Percentiles rank a stretch among this genome's conserved stretches.
These are phyloP conservation scores for Chaetoderma sp. DNA, from an alignment of 2,888 invertebrate genomes.

Conservation along the genomic window DNA sequence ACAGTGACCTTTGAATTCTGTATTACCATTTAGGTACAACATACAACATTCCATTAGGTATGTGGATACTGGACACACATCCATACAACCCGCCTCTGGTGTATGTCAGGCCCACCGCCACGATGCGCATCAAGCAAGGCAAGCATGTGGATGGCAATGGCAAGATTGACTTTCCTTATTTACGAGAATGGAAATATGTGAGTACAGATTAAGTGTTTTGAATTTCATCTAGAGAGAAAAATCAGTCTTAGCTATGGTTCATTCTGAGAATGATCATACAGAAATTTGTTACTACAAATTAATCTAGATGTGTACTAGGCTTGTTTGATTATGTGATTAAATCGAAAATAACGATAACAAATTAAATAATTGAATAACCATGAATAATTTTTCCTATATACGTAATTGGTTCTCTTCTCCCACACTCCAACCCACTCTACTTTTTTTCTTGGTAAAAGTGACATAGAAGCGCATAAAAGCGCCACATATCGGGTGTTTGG, in stretches of 20 bases:
- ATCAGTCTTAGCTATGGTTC: background rate
- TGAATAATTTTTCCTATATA: too few relatives aligned
- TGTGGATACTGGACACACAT: slow-evolving; percentile 97
- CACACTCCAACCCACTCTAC: too few relatives aligned
- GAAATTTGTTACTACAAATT: background rate
- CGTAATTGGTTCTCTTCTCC: too few relatives aligned
- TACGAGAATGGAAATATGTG: slow-evolving; percentile 87
- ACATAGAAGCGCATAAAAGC: too few relatives aligned
- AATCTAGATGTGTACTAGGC: background rate
- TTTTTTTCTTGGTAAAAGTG: too few relatives aligned
- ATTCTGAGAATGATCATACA: background rate
- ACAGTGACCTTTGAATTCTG: too few relatives aligned
- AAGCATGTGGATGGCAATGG: slow-evolving; percentile 95
- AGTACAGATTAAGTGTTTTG: slow-evolving; percentile 25
- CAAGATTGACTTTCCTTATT: slow-evolving; percentile 94
- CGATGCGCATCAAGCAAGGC: slow-evolving; percentile 96
- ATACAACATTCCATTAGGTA: slow-evolving; percentile 96
- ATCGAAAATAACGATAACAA: too few relatives aligned
- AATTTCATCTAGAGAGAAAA: background rate
- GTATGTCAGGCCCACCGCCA: slow-evolving; percentile 89
- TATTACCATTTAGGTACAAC: slow-evolving; percentile 77
- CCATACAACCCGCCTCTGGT: slow-evolving; percentile 94
- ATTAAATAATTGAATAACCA: too few relatives aligned
- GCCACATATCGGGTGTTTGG: too few relatives aligned
- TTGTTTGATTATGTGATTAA: too few relatives aligned